Base-by-base conservation (phyloP, 2,888 invertebrate genomes). In the Agriopis aurantiaria region DNA sequence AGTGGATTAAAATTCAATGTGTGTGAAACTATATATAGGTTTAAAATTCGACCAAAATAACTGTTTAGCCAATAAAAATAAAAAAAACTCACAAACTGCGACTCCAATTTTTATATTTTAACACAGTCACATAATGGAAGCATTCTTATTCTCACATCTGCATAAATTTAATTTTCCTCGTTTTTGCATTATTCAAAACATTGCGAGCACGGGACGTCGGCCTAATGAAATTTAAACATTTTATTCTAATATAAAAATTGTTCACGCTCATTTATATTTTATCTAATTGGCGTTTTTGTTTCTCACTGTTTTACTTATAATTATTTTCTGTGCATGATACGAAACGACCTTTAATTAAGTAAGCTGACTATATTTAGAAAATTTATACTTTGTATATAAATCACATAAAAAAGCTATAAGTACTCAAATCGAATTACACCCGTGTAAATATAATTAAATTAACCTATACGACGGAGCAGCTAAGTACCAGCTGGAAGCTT, bases 211-310 rank as follows among this genome's bases (percentile, higher is more conserved):
- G 60, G 72, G 61, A 65, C 69, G 68, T 73, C 73, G 74, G 73
- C 77, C 78, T 82, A 82, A 84, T 84, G 80, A 82, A 86, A 85
- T 78, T 78, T 76, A 84, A 85, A 86, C 82, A 81, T 68, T 79
- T 74, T 69, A 48, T 74, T 66, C 56, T 72, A 56, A 76, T 71
- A 69, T 73, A 75, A 76, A 51, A 76, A 75, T 74, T 66, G 65
- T 61, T 69, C 68, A 64, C 60, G 59, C 68, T 76, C 73, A 77
- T 79, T 78, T 76, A 65, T 73, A 71, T 75, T 64, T 65, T 52
- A 40, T 63, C 61, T 56, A 59, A 71, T 72, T 72, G 67, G 62
- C 67, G 66, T 60, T 64, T 67, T 61, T 57, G 48, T 49, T 49
- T 51, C 3, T 51, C 10, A 51, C 71, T 56, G 17, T 72, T 67